Percentiles rank a stretch among this genome's conserved stretches.
Conservation (phyloP, 2,888 invertebrate genomes). For the Euplagia quadripunctaria region DNA sequence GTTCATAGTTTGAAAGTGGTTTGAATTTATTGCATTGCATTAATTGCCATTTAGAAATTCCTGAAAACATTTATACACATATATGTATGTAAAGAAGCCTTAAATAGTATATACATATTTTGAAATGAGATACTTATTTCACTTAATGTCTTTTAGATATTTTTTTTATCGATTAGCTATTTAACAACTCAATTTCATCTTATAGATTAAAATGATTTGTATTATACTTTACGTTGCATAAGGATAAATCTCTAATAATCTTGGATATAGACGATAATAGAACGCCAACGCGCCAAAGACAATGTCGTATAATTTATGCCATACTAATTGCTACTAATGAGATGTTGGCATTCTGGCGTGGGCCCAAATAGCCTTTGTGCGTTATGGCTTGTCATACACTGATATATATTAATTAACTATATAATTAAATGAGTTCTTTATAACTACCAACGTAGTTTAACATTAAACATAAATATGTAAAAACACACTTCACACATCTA, state of each 20-base stretch:
- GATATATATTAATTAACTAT: conserved; percentile 18
- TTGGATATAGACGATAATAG: conserved; percentile 56
- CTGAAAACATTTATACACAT: too few species aligned
- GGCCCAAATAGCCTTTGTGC: conserved; percentile 58
- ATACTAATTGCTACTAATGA: conserved; percentile 82
- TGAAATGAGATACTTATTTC: too few species aligned
- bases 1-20: too few species aligned
- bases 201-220: conserved; percentile 11
- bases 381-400: conserved; percentile 43
- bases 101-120: neutral
- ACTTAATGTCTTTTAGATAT: too few species aligned
- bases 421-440: conserved; percentile 4
- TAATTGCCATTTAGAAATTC: too few species aligned
- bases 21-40: too few species aligned
- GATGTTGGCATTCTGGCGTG: conserved; percentile 72
- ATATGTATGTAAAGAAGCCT: too few species aligned
- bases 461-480: neutral
- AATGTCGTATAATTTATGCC: conserved; percentile 75
- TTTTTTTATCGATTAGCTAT: neutral
- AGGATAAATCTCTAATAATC: conserved; percentile 45
- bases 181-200: conserved; percentile 2
- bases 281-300: conserved; percentile 61
- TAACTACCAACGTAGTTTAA: neutral
- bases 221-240: conserved; percentile 17
- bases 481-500: too few species aligned